These are phyloP conservation scores for Slavum lentiscoides DNA, from an alignment of 2,888 invertebrate species.

Conservation along the genomic window DNA sequence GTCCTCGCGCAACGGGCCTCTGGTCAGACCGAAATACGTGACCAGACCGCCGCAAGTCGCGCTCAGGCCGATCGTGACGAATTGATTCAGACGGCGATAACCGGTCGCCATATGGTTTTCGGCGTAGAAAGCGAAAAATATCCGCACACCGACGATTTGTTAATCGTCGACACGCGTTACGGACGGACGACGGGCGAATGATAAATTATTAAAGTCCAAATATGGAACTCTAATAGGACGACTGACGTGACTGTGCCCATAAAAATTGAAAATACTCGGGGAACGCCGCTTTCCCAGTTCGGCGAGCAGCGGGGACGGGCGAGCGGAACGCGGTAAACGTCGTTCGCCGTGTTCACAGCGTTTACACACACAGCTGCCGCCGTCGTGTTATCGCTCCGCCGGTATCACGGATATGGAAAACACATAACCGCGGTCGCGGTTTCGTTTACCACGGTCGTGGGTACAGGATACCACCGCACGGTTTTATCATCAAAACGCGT, in stretches of 20 bases:
- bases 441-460: too few relatives aligned
- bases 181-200: not conserved
- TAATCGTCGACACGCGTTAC: not conserved
- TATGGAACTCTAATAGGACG: slow-evolving; percentile 3
- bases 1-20: not conserved
- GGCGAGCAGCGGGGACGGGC: too few relatives aligned
- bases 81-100: slow-evolving; percentile 11
- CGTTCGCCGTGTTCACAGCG: too few relatives aligned
- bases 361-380: too few relatives aligned
- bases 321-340: too few relatives aligned
- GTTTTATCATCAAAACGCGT: too few relatives aligned
- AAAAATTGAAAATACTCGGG: not conserved
- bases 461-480: too few relatives aligned
- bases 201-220: not conserved
- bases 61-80: not conserved
- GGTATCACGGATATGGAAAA: not conserved
- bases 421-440: not conserved
- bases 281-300: not conserved
- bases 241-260: not conserved
- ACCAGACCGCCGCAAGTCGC: slow-evolving; percentile 25
- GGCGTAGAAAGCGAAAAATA: too few relatives aligned
- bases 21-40: slow-evolving; percentile 15
- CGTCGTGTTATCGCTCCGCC: not conserved
- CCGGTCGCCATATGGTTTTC: slow-evolving; percentile 13
- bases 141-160: not conserved